Evolutionary conservation across 2,888 invertebrate species (phyloP).

Genomic region (Synanthedon myopaeformis): DNA sequence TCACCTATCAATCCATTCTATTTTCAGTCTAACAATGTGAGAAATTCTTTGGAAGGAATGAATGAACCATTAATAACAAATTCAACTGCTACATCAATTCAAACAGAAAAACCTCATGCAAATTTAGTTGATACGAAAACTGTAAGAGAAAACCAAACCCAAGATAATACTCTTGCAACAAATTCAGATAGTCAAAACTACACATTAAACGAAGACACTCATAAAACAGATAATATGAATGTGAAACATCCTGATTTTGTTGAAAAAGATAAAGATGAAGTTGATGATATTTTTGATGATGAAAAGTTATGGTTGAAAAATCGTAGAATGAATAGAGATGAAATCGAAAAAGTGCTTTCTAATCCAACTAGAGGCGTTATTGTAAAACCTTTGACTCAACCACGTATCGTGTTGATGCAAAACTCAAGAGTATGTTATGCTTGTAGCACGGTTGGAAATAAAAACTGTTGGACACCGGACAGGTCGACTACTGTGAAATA

Average conservation of each 20-base stretch:
- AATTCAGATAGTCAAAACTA: too few species aligned
- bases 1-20: background rate
- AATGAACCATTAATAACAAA: background rate
- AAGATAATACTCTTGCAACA: background rate
- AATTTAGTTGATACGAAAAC: background rate
- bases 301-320: background rate
- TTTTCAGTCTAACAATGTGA: background rate
- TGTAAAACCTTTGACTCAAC: slow-evolving; percentile 15
- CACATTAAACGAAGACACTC: background rate
- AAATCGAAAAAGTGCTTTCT: background rate
- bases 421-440: slow-evolving; percentile 42
- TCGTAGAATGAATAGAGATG: background rate
- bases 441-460: slow-evolving; percentile 37
- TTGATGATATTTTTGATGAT: background rate
- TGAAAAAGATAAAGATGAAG: background rate
- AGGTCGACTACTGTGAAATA: slow-evolving; percentile 45
- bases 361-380: slow-evolving; percentile 25
- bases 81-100: background rate
- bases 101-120: background rate
- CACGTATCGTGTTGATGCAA: slow-evolving; percentile 18
- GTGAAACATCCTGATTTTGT: too few species aligned
- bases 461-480: slow-evolving; percentile 36
- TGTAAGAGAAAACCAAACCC: background rate
- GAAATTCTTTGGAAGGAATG: background rate
- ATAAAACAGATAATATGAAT: background rate